Percentiles rank a stretch among this genome's conserved stretches.
Evolutionary conservation across 2,888 invertebrate species (phyloP).

Genomic region (Malachius bipustulatus): DNA sequence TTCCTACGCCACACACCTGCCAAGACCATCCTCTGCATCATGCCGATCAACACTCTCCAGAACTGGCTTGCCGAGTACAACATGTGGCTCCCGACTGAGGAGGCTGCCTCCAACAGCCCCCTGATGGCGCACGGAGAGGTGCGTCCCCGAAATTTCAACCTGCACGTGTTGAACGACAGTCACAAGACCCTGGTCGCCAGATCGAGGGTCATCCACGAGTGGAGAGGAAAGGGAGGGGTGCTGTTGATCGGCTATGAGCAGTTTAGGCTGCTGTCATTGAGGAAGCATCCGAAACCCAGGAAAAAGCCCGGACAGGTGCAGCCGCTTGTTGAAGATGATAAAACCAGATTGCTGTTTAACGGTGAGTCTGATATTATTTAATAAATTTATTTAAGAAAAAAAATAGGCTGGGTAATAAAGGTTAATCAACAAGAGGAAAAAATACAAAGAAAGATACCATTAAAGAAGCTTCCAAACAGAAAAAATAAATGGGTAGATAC

Average conservation of each 20-base stretch:
- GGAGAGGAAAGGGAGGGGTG: slow-evolving; percentile 83
- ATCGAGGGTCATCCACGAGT: slow-evolving; percentile 75
- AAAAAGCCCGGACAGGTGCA: slow-evolving; percentile 43
- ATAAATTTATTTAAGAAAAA: too few species aligned
- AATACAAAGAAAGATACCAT: too few species aligned
- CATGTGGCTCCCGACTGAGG: slow-evolving; percentile 83
- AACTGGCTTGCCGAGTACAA: slow-evolving; percentile 98
- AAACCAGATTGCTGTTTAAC: slow-evolving; percentile 63
- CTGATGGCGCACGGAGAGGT: slow-evolving; percentile 52
- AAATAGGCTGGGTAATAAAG: too few species aligned
- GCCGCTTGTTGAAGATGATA: slow-evolving; percentile 44
- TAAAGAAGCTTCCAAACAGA: too few species aligned
- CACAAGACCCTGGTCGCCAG: slow-evolving; percentile 84
- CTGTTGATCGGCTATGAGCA: slow-evolving; percentile 95
- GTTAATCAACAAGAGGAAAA: too few species aligned
- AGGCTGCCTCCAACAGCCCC: slow-evolving; percentile 38
- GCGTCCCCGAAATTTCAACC: slow-evolving; percentile 68
- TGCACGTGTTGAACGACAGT: slow-evolving; percentile 86
- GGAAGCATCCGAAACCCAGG: slow-evolving; percentile 54
- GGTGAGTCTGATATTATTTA: too few species aligned
- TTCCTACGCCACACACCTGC: slow-evolving; percentile 83
- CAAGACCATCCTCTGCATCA: slow-evolving; percentile 85
- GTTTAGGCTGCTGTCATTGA: slow-evolving; percentile 78
- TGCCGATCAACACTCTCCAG: slow-evolving; percentile 97
- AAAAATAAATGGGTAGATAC: background rate